phyloP scores from a whole-genome alignment of 2,797 vertebrate species.

The Eleutherodactylus coqui region DNA sequence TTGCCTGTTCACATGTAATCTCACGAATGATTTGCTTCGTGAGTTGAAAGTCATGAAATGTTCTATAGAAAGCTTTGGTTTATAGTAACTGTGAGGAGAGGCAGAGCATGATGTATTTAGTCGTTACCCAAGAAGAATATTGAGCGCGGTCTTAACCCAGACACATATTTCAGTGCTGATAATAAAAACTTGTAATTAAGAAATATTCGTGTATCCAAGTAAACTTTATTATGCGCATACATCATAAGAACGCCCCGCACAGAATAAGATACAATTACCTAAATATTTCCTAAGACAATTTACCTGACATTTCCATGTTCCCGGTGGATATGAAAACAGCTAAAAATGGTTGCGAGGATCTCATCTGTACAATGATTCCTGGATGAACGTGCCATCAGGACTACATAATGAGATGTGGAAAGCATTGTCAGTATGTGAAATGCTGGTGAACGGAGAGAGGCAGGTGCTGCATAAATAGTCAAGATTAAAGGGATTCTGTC shows the following conservation, averaged over 20 bases:
- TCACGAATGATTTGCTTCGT: not conserved
- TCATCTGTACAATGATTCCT: not conserved
- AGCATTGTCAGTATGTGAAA: not conserved
- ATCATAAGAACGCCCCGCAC: not conserved
- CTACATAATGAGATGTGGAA: not conserved
- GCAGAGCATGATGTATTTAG: not conserved
- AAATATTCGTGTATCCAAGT: not conserved
- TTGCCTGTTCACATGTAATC: not conserved
- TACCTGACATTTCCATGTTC: conserved; percentile 38
- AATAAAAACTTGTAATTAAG: conserved; percentile 11
- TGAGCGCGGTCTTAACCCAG: not conserved
- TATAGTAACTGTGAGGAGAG: not conserved
- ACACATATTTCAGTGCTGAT: not conserved
- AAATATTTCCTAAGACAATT: conserved; percentile 36
- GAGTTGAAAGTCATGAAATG: not conserved
- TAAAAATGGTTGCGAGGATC: not conserved
- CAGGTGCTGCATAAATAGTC: no score
- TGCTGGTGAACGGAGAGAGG: not conserved
- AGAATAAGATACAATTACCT: conserved; percentile 2
- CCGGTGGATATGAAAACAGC: not conserved
- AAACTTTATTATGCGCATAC: conserved; percentile 18
- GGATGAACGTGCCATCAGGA: not conserved
- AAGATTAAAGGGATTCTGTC: no score
- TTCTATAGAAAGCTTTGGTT: not conserved
- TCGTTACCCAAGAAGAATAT: not conserved